Evolutionary conservation across 2,888 invertebrate species (phyloP).

Genomic region (Caenorhabditis sp.): DNA sequence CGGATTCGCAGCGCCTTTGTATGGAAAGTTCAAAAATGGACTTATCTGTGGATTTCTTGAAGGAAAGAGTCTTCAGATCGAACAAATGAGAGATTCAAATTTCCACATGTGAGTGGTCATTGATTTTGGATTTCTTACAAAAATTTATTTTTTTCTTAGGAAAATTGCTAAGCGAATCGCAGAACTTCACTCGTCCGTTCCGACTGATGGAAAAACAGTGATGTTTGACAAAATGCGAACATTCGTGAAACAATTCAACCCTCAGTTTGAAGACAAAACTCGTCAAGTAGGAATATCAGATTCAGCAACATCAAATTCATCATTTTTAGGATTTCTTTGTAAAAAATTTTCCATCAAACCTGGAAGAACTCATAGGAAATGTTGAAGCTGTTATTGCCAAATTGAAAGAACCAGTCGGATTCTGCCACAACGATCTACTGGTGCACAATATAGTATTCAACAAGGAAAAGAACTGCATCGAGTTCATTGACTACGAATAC

Average conservation of each 20-base stretch:
- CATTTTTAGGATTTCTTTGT: constrained; percentile 56
- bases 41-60: constrained; percentile 90
- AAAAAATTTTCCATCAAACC: constrained; percentile 47
- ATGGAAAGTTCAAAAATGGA: constrained; percentile 95
- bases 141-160: constrained; percentile 45
- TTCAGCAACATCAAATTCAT: neutral
- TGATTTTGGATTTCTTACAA: neutral
- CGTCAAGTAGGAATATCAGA: constrained; percentile 31
- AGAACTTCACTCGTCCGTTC: constrained; percentile 74
- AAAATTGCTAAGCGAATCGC: constrained; percentile 75
- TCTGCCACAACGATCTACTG: constrained; percentile 97
- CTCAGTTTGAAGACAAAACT: constrained; percentile 27
- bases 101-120: constrained; percentile 35
- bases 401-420: constrained; percentile 86
- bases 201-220: constrained; percentile 52
- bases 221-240: constrained; percentile 64
- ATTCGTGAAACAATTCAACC: constrained; percentile 54
- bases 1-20: constrained; percentile 90
- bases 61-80: constrained; percentile 86
- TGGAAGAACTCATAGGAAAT: constrained; percentile 32
- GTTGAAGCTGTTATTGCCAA: constrained; percentile 49
- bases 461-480: constrained; percentile 86
- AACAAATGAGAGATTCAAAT: constrained; percentile 81
- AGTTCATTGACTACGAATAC: constrained; percentile 98
- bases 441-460: constrained; percentile 91